Evolutionary conservation across 1,140 invertebrate species (phyloP).

Genomic region (Sarcophaga peregrina): DNA sequence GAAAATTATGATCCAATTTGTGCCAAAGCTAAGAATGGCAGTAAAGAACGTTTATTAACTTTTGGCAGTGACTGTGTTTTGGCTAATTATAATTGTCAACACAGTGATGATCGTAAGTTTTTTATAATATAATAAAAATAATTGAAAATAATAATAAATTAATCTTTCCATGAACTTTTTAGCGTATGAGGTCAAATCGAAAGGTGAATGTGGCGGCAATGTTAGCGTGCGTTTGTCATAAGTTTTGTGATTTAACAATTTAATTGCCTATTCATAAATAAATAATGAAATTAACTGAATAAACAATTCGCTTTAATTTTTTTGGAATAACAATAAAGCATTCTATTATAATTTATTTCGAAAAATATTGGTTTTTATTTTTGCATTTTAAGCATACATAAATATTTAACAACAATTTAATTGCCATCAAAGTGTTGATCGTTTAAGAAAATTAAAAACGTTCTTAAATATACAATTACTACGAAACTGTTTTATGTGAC

Average conservation of each 20-base stretch:
- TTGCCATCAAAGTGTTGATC: neutral
- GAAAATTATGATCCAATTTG: constrained; percentile 59
- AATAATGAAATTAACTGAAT: constrained; percentile 26
- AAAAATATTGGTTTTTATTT: constrained; percentile 27
- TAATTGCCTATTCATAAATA: neutral
- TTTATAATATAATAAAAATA: neutral
- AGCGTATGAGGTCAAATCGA: constrained; percentile 58
- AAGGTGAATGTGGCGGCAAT: constrained; percentile 60
- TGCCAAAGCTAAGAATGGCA: constrained; percentile 58
- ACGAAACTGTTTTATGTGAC: neutral
- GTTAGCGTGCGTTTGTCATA: constrained; percentile 63
- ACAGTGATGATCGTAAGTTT: constrained; percentile 59
- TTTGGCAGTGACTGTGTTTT: constrained; percentile 61
- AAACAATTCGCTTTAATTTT: constrained; percentile 8
- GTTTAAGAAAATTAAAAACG: neutral
- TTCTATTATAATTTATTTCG: constrained; percentile 30
- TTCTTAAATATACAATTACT: neutral
- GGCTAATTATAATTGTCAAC: constrained; percentile 62
- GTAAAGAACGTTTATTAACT: constrained; percentile 59
- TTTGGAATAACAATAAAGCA: constrained; percentile 38
- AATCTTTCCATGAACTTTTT: constrained; percentile 23
- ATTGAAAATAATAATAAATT: neutral
- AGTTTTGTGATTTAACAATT: neutral
- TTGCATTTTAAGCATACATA: neutral
- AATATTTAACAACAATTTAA: neutral